A percentile compares a stretch with the other conserved stretches of the same genome.
Conservation (phyloP, 1,140 invertebrate species). For the Sogatella furcifera region DNA sequence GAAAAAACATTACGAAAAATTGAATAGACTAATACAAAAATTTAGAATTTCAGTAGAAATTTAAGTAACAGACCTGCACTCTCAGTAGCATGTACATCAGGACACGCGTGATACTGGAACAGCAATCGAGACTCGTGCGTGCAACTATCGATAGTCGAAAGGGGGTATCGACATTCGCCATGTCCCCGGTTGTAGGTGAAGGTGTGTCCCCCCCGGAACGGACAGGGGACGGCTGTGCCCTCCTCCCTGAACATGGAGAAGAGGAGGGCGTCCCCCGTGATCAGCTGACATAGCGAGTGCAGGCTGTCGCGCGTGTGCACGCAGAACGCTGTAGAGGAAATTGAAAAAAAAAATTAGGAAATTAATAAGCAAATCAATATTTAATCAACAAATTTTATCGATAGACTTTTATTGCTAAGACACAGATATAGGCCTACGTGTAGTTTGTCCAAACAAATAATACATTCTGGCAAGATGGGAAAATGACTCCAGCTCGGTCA, state of each 20-base stretch:
- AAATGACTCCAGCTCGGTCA: too few species aligned
- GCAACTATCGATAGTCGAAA: conserved; percentile 49
- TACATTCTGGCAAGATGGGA: too few species aligned
- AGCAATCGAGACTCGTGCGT: conserved; percentile 48
- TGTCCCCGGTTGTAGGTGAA: conserved; percentile 69
- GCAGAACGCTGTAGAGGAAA: conserved; percentile 42
- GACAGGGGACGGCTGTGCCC: conserved; percentile 53
- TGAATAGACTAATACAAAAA: too few species aligned
- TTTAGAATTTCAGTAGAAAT: too few species aligned
- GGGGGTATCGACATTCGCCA: conserved; percentile 61
- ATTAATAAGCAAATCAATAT: too few species aligned
- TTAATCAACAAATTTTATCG: too few species aligned
- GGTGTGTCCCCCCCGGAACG: conserved; percentile 62
- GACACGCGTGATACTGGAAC: conserved; percentile 53
- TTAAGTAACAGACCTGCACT: conserved; percentile 38
- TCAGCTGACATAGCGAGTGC: conserved; percentile 48
- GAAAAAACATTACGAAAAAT: too few species aligned
- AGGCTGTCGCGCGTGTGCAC: conserved; percentile 36
- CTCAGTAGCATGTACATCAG: conserved; percentile 49
- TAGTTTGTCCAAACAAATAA: too few species aligned
- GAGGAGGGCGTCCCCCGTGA: conserved; percentile 57
- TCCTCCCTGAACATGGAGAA: conserved; percentile 63
- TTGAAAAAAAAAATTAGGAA: too few species aligned
- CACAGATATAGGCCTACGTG: too few species aligned
- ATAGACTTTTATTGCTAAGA: too few species aligned